Evolutionary conservation across 1,140 invertebrate species (phyloP).

Genomic region (Monomorium pharaonis): DNA sequence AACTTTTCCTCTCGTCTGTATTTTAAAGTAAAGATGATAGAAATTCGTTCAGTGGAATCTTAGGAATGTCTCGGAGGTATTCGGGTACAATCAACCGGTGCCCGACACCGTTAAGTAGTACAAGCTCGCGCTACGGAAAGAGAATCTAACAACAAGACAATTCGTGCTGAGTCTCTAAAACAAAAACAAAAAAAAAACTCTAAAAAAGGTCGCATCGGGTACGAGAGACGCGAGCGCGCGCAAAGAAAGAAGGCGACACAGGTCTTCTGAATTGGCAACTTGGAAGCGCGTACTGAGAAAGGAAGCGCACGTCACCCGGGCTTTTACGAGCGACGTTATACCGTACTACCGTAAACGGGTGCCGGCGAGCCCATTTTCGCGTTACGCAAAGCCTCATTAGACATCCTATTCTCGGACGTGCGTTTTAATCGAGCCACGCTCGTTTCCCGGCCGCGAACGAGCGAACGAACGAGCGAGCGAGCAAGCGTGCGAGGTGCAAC

Average conservation of each 20-base stretch:
- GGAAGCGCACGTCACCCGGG: slow-evolving; percentile 19
- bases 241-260: slow-evolving; percentile 54
- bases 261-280: slow-evolving; percentile 66
- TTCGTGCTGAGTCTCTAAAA: slow-evolving; percentile 1
- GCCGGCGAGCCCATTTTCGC: slow-evolving; percentile 67
- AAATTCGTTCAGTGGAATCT: neutral
- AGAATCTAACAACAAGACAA: slow-evolving; percentile 27
- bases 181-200: slow-evolving; percentile 36
- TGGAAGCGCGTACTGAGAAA: slow-evolving; percentile 64
- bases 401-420: slow-evolving; percentile 71
- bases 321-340: slow-evolving; percentile 57
- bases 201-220: slow-evolving; percentile 35
- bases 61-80: neutral
- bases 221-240: slow-evolving; percentile 30
- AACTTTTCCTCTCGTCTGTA: neutral
- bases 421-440: slow-evolving; percentile 64
- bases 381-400: slow-evolving; percentile 74
- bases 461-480: slow-evolving; percentile 9
- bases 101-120: neutral
- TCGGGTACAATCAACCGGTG: neutral
- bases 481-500: slow-evolving; percentile 49
- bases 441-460: slow-evolving; percentile 38
- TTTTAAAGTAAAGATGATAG: neutral
- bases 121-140: slow-evolving; percentile 6
- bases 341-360: slow-evolving; percentile 67